phyloP scores from a whole-genome alignment of 2,888 invertebrate genomes.

The Pristionchus mayeri region DNA sequence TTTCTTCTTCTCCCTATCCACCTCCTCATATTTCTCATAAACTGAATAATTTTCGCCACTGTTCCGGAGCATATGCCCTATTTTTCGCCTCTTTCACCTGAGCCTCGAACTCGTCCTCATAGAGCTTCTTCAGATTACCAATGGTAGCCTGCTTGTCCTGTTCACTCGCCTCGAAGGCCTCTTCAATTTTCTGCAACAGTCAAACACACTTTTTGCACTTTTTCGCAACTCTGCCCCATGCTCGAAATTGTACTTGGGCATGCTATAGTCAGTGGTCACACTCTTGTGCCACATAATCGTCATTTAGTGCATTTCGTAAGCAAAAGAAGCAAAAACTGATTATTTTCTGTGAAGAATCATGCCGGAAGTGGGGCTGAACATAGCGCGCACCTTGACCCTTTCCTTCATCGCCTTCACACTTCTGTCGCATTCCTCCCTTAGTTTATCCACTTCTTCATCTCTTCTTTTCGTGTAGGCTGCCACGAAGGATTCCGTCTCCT shows the following conservation, averaged over 20 bases:
- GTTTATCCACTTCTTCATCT: conserved; percentile 45
- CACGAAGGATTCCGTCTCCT: conserved; percentile 59
- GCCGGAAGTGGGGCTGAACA: too few species aligned
- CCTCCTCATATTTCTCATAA: too few species aligned
- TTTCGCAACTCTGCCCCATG: background rate
- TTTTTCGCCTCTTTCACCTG: conserved; percentile 49
- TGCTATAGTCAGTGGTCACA: too few species aligned
- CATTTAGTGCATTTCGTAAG: background rate
- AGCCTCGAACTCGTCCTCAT: conserved; percentile 55
- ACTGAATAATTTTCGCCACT: too few species aligned
- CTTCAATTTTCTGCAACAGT: conserved; percentile 56
- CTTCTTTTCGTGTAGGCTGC: conserved; percentile 53
- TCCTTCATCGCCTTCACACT: conserved; percentile 44
- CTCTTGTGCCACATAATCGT: background rate
- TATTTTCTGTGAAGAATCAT: too few species aligned
- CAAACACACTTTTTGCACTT: too few species aligned
- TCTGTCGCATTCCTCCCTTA: conserved; percentile 46
- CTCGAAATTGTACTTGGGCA: too few species aligned
- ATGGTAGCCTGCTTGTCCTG: conserved; percentile 55
- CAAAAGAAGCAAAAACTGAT: too few species aligned
- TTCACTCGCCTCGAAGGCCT: conserved; percentile 57
- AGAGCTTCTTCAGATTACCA: conserved; percentile 56
- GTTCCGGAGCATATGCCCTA: too few species aligned
- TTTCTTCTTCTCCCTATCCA: background rate
- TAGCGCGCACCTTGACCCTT: conserved; percentile 29